Evolutionary conservation across 1,140 invertebrate species (phyloP).

Genomic region (Sycophila sp.): DNA sequence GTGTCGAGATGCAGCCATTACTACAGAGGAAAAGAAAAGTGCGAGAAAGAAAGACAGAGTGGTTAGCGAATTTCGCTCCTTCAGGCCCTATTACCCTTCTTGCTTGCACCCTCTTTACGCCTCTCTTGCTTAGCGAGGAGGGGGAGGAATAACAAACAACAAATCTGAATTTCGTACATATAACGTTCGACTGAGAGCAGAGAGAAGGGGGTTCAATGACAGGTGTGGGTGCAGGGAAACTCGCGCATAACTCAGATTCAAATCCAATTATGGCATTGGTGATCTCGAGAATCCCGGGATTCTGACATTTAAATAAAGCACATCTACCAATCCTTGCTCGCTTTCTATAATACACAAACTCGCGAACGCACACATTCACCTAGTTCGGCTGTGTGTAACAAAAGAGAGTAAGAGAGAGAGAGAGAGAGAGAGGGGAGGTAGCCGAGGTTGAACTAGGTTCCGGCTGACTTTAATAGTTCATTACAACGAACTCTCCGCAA

Average conservation of each 20-base stretch:
- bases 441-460: neutral
- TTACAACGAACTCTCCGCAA: slow-evolving; percentile 22
- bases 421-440: too few relatives aligned
- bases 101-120: too few relatives aligned
- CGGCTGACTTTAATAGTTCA: slow-evolving; percentile 40
- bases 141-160: slow-evolving; percentile 18
- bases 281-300: slow-evolving; percentile 32
- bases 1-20: slow-evolving; percentile 23
- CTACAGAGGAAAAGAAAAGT: neutral
- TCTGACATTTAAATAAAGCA: slow-evolving; percentile 40
- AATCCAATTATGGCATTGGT: slow-evolving; percentile 46
- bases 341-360: neutral
- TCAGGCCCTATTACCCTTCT: too few relatives aligned
- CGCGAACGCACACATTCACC: too few relatives aligned
- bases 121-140: too few relatives aligned
- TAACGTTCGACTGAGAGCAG: slow-evolving; percentile 32
- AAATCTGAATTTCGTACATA: slow-evolving; percentile 23
- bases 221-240: neutral
- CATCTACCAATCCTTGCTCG: slow-evolving; percentile 1
- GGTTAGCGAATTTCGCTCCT: neutral
- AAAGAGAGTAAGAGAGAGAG: too few relatives aligned
- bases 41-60: neutral
- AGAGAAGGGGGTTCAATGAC: slow-evolving; percentile 8
- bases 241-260: slow-evolving; percentile 42
- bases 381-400: too few relatives aligned